Evolutionary conservation across 2,113 vertebrate genomes (phyloP).

Genomic region (Pelusios castaneus): DNA sequence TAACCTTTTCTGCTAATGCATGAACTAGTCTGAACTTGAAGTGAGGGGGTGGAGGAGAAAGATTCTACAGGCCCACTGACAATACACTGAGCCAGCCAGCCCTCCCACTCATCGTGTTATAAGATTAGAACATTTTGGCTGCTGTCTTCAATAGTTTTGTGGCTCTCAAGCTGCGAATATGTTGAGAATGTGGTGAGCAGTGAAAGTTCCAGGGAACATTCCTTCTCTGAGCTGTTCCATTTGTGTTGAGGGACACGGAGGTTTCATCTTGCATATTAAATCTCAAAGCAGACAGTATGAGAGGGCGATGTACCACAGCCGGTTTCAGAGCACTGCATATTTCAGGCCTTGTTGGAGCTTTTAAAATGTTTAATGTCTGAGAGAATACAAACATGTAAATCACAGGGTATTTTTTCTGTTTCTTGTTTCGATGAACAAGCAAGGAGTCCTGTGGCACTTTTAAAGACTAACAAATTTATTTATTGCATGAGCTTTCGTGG

Average conservation of each 20-base stretch:
- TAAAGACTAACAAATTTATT: too few species aligned
- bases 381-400: not conserved
- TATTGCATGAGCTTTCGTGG: too few species aligned
- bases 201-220: not conserved
- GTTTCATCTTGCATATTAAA: not conserved
- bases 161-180: not conserved
- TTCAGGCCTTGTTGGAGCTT: not conserved
- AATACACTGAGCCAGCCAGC: not conserved
- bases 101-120: not conserved
- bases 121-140: not conserved
- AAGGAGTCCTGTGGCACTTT: too few species aligned
- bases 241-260: not conserved
- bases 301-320: not conserved
- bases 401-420: not conserved
- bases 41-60: not conserved
- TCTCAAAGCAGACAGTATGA: not conserved
- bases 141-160: not conserved
- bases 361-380: not conserved
- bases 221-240: not conserved
- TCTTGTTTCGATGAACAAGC: not conserved
- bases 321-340: not conserved
- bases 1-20: not conserved
- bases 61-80: not conserved
- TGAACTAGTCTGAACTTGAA: not conserved
- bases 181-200: not conserved